These are phyloP conservation scores for Catalaphyllia jardinei DNA, from an alignment of 64 coral and sea anemone species.

Conservation along the genomic window DNA sequence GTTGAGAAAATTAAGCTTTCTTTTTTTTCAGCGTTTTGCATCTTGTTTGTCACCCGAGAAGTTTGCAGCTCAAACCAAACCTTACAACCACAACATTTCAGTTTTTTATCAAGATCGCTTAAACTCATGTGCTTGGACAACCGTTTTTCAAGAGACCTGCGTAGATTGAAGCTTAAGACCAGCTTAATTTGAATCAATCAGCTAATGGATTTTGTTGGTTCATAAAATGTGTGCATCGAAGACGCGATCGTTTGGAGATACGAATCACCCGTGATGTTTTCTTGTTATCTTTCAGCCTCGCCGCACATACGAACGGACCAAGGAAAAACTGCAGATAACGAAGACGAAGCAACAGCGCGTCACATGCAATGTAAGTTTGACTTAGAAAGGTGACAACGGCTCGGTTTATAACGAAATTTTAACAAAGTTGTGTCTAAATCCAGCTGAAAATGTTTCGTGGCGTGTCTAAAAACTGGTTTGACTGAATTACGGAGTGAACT, in stretches of 20 bases:
- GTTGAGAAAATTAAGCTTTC: neutral
- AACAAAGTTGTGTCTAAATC: neutral
- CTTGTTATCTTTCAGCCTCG: constrained; percentile 25
- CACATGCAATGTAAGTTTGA: constrained; percentile 59
- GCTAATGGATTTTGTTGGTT: neutral
- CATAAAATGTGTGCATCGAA: neutral
- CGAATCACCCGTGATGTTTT: neutral
- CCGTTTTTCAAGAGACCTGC: neutral
- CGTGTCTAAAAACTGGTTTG: neutral
- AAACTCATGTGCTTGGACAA: neutral
- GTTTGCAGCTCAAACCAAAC: neutral
- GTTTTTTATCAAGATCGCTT: neutral
- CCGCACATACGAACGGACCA: constrained; percentile 22
- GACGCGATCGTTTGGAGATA: neutral
- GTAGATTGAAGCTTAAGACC: neutral
- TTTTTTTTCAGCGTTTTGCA: neutral
- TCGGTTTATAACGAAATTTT: neutral
- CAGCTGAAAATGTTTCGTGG: constrained; percentile 3
- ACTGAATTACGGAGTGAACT: neutral
- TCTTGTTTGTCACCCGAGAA: constrained; percentile 29
- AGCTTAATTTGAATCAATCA: neutral
- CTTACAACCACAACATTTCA: neutral
- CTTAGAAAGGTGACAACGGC: neutral
- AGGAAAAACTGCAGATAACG: constrained; percentile 25
- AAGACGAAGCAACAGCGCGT: constrained; percentile 11